phyloP scores from a whole-genome alignment of 2,113 vertebrate species.

The Odontesthes bonariensis region DNA sequence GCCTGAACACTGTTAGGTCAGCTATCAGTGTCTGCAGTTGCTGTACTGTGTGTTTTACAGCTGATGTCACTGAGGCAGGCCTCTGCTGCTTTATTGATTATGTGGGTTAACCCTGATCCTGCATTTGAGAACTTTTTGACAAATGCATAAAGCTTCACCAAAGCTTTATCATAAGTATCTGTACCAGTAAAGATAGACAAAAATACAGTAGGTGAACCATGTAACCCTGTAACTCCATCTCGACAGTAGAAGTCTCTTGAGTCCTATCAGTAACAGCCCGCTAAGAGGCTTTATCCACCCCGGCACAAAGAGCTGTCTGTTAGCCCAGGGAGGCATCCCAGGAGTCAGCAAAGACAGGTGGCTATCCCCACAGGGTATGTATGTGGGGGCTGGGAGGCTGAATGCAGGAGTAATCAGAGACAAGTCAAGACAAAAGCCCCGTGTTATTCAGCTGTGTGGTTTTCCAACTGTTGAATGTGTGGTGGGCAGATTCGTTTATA shows the following conservation, averaged over 20 bases:
- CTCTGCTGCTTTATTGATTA: conserved; percentile 6
- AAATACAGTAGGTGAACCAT: conserved; percentile 15
- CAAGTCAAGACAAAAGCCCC: conserved; percentile 68
- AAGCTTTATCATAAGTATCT: not conserved
- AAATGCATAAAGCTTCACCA: not conserved
- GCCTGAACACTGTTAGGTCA: conserved; percentile 48
- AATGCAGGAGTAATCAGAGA: conserved; percentile 62
- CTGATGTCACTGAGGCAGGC: conserved; percentile 25
- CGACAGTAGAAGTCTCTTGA: conserved; percentile 52
- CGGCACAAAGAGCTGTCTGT: conserved; percentile 62
- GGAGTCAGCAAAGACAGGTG: conserved; percentile 75
- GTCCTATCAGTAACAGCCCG: conserved; percentile 68
- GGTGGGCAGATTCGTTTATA: not conserved
- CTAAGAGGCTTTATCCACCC: conserved; percentile 64
- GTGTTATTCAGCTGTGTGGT: conserved; percentile 48
- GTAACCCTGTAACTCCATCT: conserved; percentile 19
- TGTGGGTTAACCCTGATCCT: not conserved
- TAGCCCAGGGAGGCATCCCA: conserved; percentile 58
- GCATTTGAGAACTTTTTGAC: not conserved
- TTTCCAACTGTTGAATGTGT: conserved; percentile 58
- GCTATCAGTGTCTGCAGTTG: conserved; percentile 16
- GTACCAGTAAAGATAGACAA: not conserved
- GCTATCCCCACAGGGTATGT: conserved; percentile 73
- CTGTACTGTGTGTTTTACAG: conserved; percentile 16
- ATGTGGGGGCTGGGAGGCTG: conserved; percentile 64